Base-by-base conservation (phyloP, 2,113 vertebrate species). In the Lagopus muta region DNA sequence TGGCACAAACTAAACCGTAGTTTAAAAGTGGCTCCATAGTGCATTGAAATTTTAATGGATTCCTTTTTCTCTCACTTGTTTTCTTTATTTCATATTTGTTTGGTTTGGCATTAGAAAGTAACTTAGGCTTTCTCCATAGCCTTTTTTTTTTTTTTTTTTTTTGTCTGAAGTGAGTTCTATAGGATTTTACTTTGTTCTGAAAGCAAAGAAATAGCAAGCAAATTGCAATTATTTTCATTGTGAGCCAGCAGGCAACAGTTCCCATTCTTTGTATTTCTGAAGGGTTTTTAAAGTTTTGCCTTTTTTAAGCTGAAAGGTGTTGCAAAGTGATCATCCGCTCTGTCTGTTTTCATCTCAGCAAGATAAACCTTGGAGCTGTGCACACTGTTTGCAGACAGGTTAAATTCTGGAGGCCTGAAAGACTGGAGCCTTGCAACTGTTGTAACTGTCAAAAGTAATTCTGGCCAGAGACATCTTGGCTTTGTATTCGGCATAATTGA, bases 401-500 rank as follows among this genome's bases (percentile, higher is more conserved):
- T 94, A 54, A 81, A 72, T 88, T 82, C 71, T 71, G 16, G 14
- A 88, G 38, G 45, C 50, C 74, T 82, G n/a, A 43, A 71, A 74
- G 38, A 34, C 52, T 55, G 64, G 6, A 22, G 25, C 32, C 61
- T 86, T 78, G 43, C 27, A 72, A 76, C 27, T 86, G 32, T 30
- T 66, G 5, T 54, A 62, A 77, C 57, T 86, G 82, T 92, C 92
- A 91, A 71, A 92, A 86, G 57, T 66, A 82, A 95, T 95, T 88
- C 65, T 69, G 62, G 40, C n/a, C 88, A 84, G 69, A 91, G 52
- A 91, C 50, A 28, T 82, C 0, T 0, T 57, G 65, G 94, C 89
- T 90, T 92, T 91, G 70, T 86, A 75, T 64, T 92, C 76, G 66
- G 28, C 61, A 82, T 88, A 92, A 93, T 93, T 90, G 77, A 88